Base-by-base conservation (phyloP, 2,113 vertebrate genomes). In the Scolopax mira region DNA sequence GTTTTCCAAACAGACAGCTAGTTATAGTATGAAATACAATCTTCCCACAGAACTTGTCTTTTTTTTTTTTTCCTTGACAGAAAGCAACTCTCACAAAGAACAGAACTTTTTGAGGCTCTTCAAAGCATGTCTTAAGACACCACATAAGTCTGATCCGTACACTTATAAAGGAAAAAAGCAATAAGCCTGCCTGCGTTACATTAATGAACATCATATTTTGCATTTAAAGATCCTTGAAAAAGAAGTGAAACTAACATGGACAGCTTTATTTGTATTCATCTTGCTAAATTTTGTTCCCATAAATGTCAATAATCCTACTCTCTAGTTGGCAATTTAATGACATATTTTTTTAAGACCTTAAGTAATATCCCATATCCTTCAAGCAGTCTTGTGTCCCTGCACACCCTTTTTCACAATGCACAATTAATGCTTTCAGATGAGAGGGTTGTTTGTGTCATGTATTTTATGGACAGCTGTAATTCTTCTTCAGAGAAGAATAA, bases 221-320 rank as follows among this genome's bases (percentile, higher is more conserved):
- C 61, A 62, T 90, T 87, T 91, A 49, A 80, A 93, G 61, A 75
- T 37, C 42, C 85, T 65, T 66, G 60, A 72, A 78, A 87, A 87
- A 85, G 25, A 83, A 90, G 21, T 67, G 9, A 84, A 75, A 73
- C 42, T 61, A 86, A 72, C 46, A 74, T 9, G 12, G 37, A 35
- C n/a, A 88, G 52, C 72, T 92, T 81, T 88, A 91, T 89, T 85
- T 92, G 41, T 64, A 87, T 87, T 80, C 31, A 85, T 65, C 41
- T 90, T 44, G 93, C 65, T 93, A 78, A 49, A 41, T 72, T 95
- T 81, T 79, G 8, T 84, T 90, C 48, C 75, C 41, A 79, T 57
- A 74, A 78, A 93, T 94, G 79, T 92, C 88, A 92, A 18, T 90
- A 93, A 90, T 48, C 57, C 72, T 60, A 30, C 79, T 90, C 75